These are phyloP conservation scores for Myopa tessellatipennis DNA, from an alignment of 2,888 invertebrate genomes.

Conservation along the genomic window DNA sequence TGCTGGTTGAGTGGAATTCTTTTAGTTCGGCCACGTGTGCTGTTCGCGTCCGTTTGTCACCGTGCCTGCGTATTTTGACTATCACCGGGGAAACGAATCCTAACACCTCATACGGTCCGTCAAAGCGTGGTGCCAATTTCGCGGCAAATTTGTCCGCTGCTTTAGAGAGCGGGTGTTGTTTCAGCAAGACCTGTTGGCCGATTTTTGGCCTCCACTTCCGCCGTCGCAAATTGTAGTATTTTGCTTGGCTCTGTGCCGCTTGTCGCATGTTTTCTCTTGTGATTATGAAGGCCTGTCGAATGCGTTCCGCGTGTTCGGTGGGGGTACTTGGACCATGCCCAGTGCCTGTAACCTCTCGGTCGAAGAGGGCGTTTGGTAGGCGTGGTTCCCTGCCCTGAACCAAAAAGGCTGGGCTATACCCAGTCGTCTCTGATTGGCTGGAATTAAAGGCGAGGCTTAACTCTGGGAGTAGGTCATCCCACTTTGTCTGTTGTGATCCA, in stretches of 20 bases:
- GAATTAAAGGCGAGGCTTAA: slow-evolving; percentile 26
- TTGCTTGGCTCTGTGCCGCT: not conserved
- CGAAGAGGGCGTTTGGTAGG: slow-evolving; percentile 1
- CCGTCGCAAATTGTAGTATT: not conserved
- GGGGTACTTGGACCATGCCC: not conserved
- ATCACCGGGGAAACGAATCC: not conserved
- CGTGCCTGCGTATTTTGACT: not conserved
- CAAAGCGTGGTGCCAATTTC: not conserved
- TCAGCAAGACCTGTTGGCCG: not conserved
- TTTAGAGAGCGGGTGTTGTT: not conserved
- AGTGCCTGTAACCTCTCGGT: not conserved
- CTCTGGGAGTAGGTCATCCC: slow-evolving; percentile 22
- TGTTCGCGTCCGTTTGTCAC: not conserved
- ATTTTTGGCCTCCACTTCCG: not conserved
- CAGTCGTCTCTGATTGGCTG: slow-evolving; percentile 13
- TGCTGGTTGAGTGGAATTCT: too few relatives aligned
- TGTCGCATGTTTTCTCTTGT: not conserved
- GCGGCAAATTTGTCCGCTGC: slow-evolving; percentile 9
- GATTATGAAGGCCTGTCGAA: not conserved
- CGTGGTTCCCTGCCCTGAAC: slow-evolving; percentile 1
- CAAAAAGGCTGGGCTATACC: slow-evolving; percentile 1
- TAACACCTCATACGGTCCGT: not conserved
- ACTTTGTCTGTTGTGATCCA: not conserved
- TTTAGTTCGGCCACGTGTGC: not conserved
- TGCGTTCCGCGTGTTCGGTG: slow-evolving; percentile 2